Base-by-base conservation (phyloP, 2,888 invertebrate species). In the Catocala nupta region DNA sequence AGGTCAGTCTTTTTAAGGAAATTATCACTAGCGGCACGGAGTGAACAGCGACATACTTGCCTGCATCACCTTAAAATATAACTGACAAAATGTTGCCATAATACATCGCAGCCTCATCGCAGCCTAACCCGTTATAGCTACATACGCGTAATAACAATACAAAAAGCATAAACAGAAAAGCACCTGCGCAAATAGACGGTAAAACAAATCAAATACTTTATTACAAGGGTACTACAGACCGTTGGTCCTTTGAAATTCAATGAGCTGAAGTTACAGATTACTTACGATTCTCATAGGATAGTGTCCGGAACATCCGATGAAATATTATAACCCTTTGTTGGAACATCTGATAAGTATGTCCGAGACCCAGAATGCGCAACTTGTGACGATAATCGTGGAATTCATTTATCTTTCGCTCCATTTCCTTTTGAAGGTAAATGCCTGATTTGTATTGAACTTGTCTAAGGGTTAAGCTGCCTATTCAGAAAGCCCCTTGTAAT, bases 291-390 rank as follows among this genome's bases (percentile, higher is more conserved):
- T 66, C 61, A 69, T 59, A 42, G 58, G 76, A 73, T 75, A 68
- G 55, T 36, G 55, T 53, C 50, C 42, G 42, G 51, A 52, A 59
- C 55, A 55, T 52, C 54, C 57, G 51, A 66, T 76, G 76, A 75
- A 73, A 65, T 75, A 75, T 76, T 63, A 68, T 55, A 51, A 13
- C 47, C 63, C 64, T 76, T 75, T 75, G 73, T 76, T 68, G 36
- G 39, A 61, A 65, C 54, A 73, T 76, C 75, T 63, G 75, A 75
- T 75, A 73, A 69, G 61, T 71, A 63, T 73, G 73, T 71, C 64
- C 12, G 5, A 11, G 12, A 43, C 54, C 50, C 42, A 54, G 66
- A 72, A 75, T 66, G 51, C 62, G 60, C 51, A 62, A 63, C 62
- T 42, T 39, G 52, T 62, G 39, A 16, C 64, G 75, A 69, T 71